Evolutionary conservation across 2,888 invertebrate species (phyloP), one percentile per base, ranked within the genome.

Genomic region (Lutraria lutraria): DNA sequence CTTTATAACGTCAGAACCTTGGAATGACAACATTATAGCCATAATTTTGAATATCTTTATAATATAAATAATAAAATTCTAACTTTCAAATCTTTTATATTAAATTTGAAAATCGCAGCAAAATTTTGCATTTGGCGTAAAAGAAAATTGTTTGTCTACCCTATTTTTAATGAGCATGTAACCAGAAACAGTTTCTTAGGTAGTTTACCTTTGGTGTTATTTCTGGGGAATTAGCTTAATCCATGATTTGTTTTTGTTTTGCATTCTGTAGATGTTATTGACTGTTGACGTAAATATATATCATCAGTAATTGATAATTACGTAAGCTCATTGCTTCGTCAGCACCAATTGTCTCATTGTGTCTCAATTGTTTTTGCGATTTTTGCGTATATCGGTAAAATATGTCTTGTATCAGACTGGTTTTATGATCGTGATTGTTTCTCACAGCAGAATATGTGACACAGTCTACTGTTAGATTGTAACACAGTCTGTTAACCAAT

Each of bases 381-480:
- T 29, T 72, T 72, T 31, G 72, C 29, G 29, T 72, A 13, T 15
- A 15, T 4, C 4, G 10, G 29, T 29, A 31, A 29, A 31, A 12
- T 31, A 16, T 29, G 29, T 29, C 72, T 15, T 72, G 0, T 13
- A 72, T 0, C 29, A n/a, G 72, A 72, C 72, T 29, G 29, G 29
- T 72, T 72, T 10, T 31, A 25, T 31, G 72, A 31, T 31, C 3
- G n/a, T 29, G 31, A 25, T 72, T 29, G 29, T 72, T 72, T 63
- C 29, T 29, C 2, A 29, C 31, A 8, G 0, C 29, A 31, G 10
- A 72, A 31, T 72, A 16, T 72, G 72, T 31, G n/a, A n/a, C 72
- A 72, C 72, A 72, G 72, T 72, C 72, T 72, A 72, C 31, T 72
- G 21, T 29, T n/a, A 31, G 72, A 72, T 31, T 72, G 60, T 60